Evolutionary conservation across 2,113 vertebrate species (phyloP).

Genomic region (Aspiorhynchus laticeps): DNA sequence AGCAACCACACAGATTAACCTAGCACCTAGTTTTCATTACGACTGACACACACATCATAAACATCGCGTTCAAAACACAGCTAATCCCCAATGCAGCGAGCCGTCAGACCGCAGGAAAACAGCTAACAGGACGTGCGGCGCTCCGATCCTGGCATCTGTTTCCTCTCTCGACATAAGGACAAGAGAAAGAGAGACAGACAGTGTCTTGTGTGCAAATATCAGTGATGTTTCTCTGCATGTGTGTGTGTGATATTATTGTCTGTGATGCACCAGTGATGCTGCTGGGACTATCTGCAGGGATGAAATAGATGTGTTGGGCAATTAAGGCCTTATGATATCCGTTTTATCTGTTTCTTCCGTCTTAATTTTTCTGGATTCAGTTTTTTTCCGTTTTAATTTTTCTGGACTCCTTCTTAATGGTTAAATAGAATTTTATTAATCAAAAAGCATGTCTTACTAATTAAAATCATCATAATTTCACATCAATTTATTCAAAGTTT

Average conservation of each 20-base stretch:
- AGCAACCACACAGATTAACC: not conserved
- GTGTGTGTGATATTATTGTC: not conserved
- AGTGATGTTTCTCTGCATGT: not conserved
- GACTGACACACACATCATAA: too few species aligned
- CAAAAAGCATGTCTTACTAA: too few species aligned
- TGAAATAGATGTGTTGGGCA: too few species aligned
- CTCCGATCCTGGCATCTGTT: slow-evolving; percentile 42
- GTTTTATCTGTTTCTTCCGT: too few species aligned
- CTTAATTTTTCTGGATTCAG: too few species aligned
- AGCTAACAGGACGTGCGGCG: slow-evolving; percentile 52
- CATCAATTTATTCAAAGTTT: too few species aligned
- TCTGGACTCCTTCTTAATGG: too few species aligned
- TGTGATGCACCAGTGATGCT: not conserved
- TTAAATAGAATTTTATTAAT: too few species aligned
- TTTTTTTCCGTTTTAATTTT: too few species aligned
- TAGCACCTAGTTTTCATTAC: not conserved
- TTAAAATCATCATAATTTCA: too few species aligned
- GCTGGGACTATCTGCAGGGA: too few species aligned
- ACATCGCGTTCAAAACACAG: not conserved
- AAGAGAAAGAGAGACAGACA: not conserved
- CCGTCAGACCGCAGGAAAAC: slow-evolving; percentile 30
- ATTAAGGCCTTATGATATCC: too few species aligned
- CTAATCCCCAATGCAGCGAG: not conserved
- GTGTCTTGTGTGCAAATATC: not conserved
- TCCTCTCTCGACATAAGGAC: not conserved